Percentiles rank a stretch among this genome's conserved stretches.
These are phyloP conservation scores for Lycodopsis pacificus DNA, from an alignment of 2,797 vertebrate genomes.

Conservation along the genomic window DNA sequence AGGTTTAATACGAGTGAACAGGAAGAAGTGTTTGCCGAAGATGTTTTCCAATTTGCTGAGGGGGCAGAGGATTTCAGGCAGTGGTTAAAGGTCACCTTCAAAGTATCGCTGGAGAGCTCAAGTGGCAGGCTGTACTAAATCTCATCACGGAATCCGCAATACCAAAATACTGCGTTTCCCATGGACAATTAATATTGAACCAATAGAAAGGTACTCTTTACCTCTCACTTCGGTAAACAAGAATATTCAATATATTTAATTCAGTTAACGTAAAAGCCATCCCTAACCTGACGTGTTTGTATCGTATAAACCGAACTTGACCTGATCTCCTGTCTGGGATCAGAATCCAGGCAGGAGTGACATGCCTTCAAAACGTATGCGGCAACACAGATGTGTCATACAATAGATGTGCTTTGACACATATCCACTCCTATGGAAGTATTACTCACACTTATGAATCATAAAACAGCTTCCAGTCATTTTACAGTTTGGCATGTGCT, in stretches of 20 bases:
- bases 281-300: neutral
- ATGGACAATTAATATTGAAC: neutral
- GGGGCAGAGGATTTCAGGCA: constrained; percentile 31
- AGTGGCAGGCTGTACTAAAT: constrained; percentile 20
- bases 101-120: constrained; percentile 22
- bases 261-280: neutral
- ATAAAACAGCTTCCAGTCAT: constrained; percentile 1
- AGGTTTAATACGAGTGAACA: neutral
- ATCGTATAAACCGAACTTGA: neutral
- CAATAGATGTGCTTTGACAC: neutral
- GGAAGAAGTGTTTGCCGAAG: constrained; percentile 2
- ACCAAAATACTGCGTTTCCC: neutral
- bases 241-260: neutral
- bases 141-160: neutral
- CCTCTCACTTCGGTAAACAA: neutral
- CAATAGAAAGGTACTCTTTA: neutral
- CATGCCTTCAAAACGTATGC: neutral
- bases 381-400: neutral
- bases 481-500: constrained; percentile 4
- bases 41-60: constrained; percentile 11
- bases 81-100: constrained; percentile 23
- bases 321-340: neutral
- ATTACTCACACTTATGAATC: constrained; percentile 18
- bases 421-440: neutral
- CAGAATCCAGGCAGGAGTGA: neutral